These are phyloP conservation scores for Eleutherodactylus coqui DNA, from an alignment of 2,797 vertebrate species.

Conservation along the genomic window DNA sequence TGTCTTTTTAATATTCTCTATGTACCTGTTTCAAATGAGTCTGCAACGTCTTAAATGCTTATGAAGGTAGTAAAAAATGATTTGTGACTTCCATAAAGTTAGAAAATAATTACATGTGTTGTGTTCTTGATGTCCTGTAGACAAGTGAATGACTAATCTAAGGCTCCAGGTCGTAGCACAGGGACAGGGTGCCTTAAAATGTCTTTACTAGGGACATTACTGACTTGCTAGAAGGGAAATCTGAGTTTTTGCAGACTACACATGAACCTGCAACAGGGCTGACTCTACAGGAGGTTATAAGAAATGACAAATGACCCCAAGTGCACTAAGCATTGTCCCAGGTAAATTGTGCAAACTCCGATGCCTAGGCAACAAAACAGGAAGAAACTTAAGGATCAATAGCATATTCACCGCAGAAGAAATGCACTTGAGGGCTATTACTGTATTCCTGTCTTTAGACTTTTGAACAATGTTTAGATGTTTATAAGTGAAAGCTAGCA, in stretches of 20 bases:
- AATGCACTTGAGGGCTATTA: slow-evolving; percentile 20
- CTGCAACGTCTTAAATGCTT: slow-evolving; percentile 18
- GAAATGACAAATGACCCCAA: slow-evolving; percentile 41
- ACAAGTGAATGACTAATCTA: slow-evolving; percentile 44
- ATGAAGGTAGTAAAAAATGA: slow-evolving; percentile 41
- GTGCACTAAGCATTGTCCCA: neutral
- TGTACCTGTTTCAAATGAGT: slow-evolving; percentile 9
- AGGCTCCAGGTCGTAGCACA: slow-evolving; percentile 32
- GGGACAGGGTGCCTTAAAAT: slow-evolving; percentile 33
- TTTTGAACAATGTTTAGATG: slow-evolving; percentile 11
- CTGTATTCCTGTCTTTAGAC: slow-evolving; percentile 10
- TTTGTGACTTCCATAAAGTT: slow-evolving; percentile 40
- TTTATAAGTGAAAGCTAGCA: neutral
- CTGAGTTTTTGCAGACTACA: slow-evolving; percentile 46
- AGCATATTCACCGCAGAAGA: neutral
- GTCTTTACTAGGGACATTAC: slow-evolving; percentile 41
- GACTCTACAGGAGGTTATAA: slow-evolving; percentile 33
- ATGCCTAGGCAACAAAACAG: slow-evolving; percentile 12
- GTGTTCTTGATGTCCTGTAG: slow-evolving; percentile 40
- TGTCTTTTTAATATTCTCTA: slow-evolving; percentile 12
- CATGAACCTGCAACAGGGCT: slow-evolving; percentile 13
- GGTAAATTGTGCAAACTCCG: slow-evolving; percentile 6
- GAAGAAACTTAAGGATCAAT: slow-evolving; percentile 26
- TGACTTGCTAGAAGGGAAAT: slow-evolving; percentile 39
- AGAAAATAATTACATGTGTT: slow-evolving; percentile 42